Evolutionary conservation across 2,797 vertebrate genomes (phyloP).

Genomic region (Danio aesculapii): DNA sequence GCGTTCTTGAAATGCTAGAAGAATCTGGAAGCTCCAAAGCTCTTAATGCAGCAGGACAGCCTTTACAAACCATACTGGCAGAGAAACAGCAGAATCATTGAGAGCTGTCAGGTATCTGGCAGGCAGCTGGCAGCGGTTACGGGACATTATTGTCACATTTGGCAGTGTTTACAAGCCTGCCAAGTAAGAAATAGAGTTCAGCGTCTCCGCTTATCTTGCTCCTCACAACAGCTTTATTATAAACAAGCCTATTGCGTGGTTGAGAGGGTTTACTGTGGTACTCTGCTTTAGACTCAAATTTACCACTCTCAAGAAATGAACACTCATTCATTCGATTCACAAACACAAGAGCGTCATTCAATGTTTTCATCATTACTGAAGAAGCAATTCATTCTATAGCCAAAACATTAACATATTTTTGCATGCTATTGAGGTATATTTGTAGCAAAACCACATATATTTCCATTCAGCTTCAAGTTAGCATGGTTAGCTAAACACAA

Average conservation of each 20-base stretch:
- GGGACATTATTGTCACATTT: conserved; percentile 75
- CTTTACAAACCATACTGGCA: conserved; percentile 64
- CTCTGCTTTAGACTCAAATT: conserved; percentile 9
- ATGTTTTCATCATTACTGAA: conserved; percentile 2
- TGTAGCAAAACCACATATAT: neutral
- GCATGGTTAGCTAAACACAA: neutral
- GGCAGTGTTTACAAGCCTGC: conserved; percentile 64
- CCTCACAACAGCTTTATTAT: conserved; percentile 49
- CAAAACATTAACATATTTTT: no score
- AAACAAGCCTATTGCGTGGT: conserved; percentile 31
- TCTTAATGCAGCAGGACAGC: conserved; percentile 67
- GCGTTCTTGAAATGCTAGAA: conserved; percentile 28
- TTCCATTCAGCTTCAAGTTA: neutral
- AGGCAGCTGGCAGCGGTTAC: conserved; percentile 69
- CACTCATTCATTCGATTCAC: neutral
- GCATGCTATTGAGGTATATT: neutral
- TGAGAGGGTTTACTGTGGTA: conserved; percentile 40
- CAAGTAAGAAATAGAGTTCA: conserved; percentile 60
- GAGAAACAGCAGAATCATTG: conserved; percentile 67
- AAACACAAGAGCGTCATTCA: neutral
- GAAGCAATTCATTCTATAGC: neutral
- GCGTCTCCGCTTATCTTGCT: conserved; percentile 34
- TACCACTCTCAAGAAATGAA: neutral
- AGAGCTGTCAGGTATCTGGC: conserved; percentile 73
- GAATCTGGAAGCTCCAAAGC: conserved; percentile 58